These are phyloP conservation scores for Morpho deidamia DNA, from an alignment of 2,888 invertebrate genomes.

Conservation along the genomic window DNA sequence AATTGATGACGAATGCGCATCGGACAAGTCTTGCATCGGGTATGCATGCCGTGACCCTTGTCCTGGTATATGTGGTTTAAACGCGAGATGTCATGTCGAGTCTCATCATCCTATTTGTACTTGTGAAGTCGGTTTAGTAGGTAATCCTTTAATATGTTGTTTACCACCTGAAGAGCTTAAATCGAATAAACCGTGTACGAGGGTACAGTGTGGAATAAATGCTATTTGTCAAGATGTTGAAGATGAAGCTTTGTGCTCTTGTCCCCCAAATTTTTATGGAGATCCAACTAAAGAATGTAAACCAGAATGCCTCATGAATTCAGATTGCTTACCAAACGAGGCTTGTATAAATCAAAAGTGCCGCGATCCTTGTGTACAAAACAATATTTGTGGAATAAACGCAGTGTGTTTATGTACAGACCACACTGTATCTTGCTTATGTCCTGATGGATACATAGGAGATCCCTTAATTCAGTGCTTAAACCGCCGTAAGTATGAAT, in stretches of 20 bases:
- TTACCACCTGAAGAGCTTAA: slow-evolving; percentile 77
- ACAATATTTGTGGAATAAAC: slow-evolving; percentile 87
- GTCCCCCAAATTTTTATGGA: slow-evolving; percentile 86
- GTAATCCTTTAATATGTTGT: slow-evolving; percentile 88
- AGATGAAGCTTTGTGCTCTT: slow-evolving; percentile 86
- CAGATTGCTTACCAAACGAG: slow-evolving; percentile 86
- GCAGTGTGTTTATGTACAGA: slow-evolving; percentile 88
- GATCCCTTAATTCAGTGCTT: slow-evolving; percentile 89
- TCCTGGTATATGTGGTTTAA: slow-evolving; percentile 87
- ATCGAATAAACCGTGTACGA: slow-evolving; percentile 82
- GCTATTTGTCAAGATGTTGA: slow-evolving; percentile 86
- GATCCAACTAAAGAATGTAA: slow-evolving; percentile 87
- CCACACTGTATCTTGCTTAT: slow-evolving; percentile 90
- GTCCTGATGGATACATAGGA: slow-evolving; percentile 87
- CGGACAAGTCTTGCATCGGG: slow-evolving; percentile 86
- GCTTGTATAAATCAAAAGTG: slow-evolving; percentile 88
- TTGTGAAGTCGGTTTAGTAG: slow-evolving; percentile 84
- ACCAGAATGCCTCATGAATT: slow-evolving; percentile 89
- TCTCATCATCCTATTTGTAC: slow-evolving; percentile 89
- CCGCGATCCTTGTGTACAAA: slow-evolving; percentile 83
- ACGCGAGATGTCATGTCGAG: slow-evolving; percentile 85
- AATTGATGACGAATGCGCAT: slow-evolving; percentile 86
- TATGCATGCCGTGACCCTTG: slow-evolving; percentile 90
- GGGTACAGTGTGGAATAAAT: slow-evolving; percentile 87
- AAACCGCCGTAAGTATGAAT: slow-evolving; percentile 60